These are phyloP conservation scores for Chrysogorgia sp. DNA, from an alignment of 92 coral and sea anemone species.

Conservation along the genomic window DNA sequence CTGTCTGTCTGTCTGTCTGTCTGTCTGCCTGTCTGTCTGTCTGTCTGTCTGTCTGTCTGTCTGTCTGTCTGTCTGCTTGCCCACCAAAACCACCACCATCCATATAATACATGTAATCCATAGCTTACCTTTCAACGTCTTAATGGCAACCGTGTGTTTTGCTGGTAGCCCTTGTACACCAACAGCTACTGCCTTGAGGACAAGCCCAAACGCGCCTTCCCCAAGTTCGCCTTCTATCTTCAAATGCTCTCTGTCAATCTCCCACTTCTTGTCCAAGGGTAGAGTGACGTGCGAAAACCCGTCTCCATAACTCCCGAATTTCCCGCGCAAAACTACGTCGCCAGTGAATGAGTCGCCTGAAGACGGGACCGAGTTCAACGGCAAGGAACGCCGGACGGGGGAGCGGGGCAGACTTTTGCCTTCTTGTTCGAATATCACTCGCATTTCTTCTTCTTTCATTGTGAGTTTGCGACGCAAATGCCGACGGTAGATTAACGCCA, in stretches of 20 bases:
- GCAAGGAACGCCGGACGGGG: conserved; percentile 15
- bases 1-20: too few relatives aligned
- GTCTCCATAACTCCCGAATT: conserved; percentile 78
- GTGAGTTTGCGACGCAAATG: background rate
- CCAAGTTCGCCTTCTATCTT: conserved; percentile 76
- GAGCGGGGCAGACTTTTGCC: conserved; percentile 15
- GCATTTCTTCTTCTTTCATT: conserved; percentile 20
- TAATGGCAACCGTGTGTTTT: conserved; percentile 79
- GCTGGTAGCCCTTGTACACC: conserved; percentile 72
- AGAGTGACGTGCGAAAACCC: conserved; percentile 85
- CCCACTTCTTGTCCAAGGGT: conserved; percentile 95
- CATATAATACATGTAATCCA: too few relatives aligned
- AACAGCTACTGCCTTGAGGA: conserved; percentile 81
- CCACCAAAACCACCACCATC: too few relatives aligned
- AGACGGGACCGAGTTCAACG: conserved; percentile 19
- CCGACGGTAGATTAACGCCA: background rate
- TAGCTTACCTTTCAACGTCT: conserved; percentile 83
- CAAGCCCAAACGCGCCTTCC: conserved; percentile 97
- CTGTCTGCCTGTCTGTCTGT: conserved; percentile 5
- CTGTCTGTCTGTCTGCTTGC: too few relatives aligned
- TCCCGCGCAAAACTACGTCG: conserved; percentile 68
- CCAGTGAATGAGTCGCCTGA: conserved; percentile 46
- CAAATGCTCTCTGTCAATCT: conserved; percentile 79
- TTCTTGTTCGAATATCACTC: conserved; percentile 4
- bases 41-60: background rate